Evolutionary conservation across 2,113 vertebrate species (phyloP).

Genomic region (Cacatua alba): DNA sequence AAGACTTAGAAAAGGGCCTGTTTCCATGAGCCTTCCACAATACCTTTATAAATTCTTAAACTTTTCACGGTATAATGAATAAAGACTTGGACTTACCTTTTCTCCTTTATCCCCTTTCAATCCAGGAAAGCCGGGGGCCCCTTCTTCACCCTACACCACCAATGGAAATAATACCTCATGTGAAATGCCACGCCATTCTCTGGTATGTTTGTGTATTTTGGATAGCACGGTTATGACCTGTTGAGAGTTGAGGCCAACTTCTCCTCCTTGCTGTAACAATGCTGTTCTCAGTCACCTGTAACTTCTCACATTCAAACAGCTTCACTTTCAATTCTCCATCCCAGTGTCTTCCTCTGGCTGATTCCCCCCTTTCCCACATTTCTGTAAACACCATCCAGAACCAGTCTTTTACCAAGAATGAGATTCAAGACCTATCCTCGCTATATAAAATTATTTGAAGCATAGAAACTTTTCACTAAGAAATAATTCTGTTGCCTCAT

Average conservation of each 20-base stretch:
- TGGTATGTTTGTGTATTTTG: neutral
- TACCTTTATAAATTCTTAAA: neutral
- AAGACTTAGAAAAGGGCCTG: neutral
- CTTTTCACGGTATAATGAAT: neutral
- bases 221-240: neutral
- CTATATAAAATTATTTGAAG: neutral
- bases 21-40: neutral
- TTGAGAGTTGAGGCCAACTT: neutral
- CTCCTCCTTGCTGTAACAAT: fast-evolving
- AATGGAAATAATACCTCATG: neutral
- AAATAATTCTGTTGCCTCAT: neutral
- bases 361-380: neutral
- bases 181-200: neutral
- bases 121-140: conserved; percentile 79
- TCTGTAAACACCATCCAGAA: neutral
- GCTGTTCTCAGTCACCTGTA: neutral
- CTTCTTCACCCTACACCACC: conserved; percentile 80
- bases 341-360: neutral
- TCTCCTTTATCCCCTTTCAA: conserved; percentile 83
- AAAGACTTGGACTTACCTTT: conserved; percentile 73
- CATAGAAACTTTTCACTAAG: neutral
- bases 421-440: neutral
- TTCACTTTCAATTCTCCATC: neutral
- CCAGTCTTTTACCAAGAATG: neutral
- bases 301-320: neutral